Evolutionary conservation across 2,113 vertebrate species (phyloP).

Genomic region (Sceloporus tristichus): DNA sequence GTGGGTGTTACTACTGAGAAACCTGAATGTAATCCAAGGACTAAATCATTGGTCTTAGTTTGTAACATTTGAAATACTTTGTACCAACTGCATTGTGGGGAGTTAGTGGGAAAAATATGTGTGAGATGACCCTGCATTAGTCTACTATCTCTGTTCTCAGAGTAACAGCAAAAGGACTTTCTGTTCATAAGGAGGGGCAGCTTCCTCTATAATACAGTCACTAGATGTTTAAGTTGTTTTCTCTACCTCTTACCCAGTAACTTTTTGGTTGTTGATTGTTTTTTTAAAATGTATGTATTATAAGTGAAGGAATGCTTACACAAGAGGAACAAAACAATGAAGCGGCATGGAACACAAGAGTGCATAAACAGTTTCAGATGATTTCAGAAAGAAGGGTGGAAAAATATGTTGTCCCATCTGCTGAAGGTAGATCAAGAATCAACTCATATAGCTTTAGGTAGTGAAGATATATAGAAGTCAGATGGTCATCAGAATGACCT

Average conservation of each 20-base stretch:
- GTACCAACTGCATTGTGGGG: no score
- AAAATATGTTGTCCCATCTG: neutral
- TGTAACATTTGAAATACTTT: neutral
- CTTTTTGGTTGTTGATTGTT: neutral
- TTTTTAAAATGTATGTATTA: neutral
- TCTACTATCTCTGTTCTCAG: neutral
- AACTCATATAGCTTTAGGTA: neutral
- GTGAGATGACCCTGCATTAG: neutral
- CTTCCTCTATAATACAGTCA: neutral
- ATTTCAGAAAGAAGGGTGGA: constrained; percentile 9
- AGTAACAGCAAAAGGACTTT: neutral
- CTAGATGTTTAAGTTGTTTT: neutral
- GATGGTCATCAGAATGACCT: neutral
- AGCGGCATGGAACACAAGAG: neutral
- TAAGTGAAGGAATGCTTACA: constrained; percentile 10
- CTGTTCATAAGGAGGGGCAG: neutral
- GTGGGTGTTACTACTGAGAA: no score
- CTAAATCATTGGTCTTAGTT: neutral
- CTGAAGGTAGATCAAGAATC: neutral
- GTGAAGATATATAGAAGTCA: constrained; percentile 8
- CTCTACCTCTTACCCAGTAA: neutral
- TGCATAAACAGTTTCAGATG: constrained; percentile 13
- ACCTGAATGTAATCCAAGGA: neutral
- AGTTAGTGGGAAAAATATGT: neutral
- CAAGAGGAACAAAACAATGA: neutral